A percentile compares a stretch with the other conserved stretches of the same genome.
These are phyloP conservation scores for Cyanistes caeruleus DNA, from an alignment of 2,113 vertebrate species.

Conservation along the genomic window DNA sequence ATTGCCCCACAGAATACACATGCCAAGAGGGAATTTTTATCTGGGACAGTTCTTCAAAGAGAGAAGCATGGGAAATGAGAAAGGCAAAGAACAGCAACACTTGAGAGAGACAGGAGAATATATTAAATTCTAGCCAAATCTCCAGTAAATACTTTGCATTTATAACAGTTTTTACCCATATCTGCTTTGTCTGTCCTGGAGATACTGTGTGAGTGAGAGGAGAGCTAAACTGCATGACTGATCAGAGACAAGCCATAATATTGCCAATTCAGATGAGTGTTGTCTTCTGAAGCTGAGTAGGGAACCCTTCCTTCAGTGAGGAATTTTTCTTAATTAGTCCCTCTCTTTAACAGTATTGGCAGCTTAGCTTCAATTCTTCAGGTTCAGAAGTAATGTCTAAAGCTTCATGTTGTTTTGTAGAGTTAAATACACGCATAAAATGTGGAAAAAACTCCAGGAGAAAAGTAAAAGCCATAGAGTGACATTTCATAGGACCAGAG, in stretches of 20 bases:
- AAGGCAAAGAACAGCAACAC: neutral
- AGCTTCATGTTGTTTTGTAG: neutral
- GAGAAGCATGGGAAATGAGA: neutral
- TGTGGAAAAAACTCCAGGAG: neutral
- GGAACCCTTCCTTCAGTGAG: neutral
- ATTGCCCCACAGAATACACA: neutral
- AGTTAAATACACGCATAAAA: neutral
- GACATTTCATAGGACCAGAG: neutral
- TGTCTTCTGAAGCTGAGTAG: neutral
- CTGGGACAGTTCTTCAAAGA: neutral
- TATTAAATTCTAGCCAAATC: neutral
- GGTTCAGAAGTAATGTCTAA: neutral
- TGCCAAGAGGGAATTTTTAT: neutral
- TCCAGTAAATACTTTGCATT: neutral
- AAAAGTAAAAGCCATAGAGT: neutral
- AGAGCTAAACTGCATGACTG: neutral
- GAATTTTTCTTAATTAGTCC: neutral
- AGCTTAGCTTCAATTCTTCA: neutral
- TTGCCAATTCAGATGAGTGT: neutral
- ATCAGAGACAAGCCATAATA: neutral
- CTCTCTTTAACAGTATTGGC: neutral
- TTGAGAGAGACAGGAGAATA: neutral
- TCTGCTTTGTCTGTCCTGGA: neutral
- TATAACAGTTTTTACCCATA: neutral
- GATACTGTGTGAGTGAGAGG: neutral